These are phyloP conservation scores for Papilio demoleus DNA, from an alignment of 2,888 invertebrate species.

Conservation along the genomic window DNA sequence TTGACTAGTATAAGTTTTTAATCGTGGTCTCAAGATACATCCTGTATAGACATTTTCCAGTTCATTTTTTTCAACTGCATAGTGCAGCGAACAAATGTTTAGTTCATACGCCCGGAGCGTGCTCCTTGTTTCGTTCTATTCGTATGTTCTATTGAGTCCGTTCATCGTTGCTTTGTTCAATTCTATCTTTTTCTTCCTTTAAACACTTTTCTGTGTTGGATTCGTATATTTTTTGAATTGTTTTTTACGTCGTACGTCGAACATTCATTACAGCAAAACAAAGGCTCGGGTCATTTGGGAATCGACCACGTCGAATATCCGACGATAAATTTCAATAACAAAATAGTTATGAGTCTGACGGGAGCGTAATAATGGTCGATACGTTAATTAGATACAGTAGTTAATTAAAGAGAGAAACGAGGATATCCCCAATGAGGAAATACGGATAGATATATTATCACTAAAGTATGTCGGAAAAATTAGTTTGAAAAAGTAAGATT, in stretches of 20 bases:
- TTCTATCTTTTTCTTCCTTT: constrained; percentile 31
- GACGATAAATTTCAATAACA: constrained; percentile 32
- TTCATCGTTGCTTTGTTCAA: constrained; percentile 31
- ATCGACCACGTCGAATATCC: constrained; percentile 25
- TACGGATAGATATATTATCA: neutral
- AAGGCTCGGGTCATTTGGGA: constrained; percentile 13
- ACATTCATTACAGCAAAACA: constrained; percentile 32
- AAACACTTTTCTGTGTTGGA: constrained; percentile 28
- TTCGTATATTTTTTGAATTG: constrained; percentile 5
- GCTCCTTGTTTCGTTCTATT: constrained; percentile 27
- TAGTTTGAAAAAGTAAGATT: too few species aligned
- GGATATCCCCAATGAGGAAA: neutral
- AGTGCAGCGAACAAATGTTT: constrained; percentile 20
- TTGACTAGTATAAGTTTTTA: neutral
- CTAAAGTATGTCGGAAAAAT: too few species aligned
- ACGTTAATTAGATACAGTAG: constrained; percentile 21
- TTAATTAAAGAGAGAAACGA: constrained; percentile 26
- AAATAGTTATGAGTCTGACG: constrained; percentile 27
- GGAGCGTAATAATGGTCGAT: constrained; percentile 22
- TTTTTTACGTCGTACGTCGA: constrained; percentile 10
- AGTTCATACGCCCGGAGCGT: constrained; percentile 24
- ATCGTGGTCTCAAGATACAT: neutral
- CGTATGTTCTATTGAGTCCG: constrained; percentile 28
- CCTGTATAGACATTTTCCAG: constrained; percentile 5
- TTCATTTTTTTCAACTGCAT: constrained; percentile 10